A percentile compares a stretch with the other conserved stretches of the same genome.
phyloP scores from a whole-genome alignment of 1,140 invertebrate species.

The Daktulosphaira vitifoliae region DNA sequence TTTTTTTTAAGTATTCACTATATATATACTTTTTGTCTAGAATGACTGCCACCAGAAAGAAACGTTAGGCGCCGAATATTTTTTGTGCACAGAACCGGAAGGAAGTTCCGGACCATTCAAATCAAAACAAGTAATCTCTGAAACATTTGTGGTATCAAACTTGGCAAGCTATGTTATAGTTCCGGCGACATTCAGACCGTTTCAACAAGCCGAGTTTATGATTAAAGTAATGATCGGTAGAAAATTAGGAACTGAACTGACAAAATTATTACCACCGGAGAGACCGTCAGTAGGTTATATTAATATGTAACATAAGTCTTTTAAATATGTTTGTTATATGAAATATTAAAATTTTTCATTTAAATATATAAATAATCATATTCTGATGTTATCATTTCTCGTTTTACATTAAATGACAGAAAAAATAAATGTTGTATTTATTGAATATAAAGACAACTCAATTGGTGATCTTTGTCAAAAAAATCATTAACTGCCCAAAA shows the following conservation, averaged over 20 bases:
- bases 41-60: constrained; percentile 27
- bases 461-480: no score
- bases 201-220: constrained; percentile 24
- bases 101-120: constrained; percentile 21
- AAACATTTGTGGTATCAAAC: constrained; percentile 24
- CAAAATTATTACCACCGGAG: constrained; percentile 12
- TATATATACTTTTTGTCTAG: background rate
- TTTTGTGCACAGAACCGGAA: constrained; percentile 29
- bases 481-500: no score
- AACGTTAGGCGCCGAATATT: constrained; percentile 21
- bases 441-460: no score
- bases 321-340: no score
- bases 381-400: no score
- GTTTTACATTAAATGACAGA: no score
- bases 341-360: no score
- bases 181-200: constrained; percentile 12
- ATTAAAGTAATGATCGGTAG: constrained; percentile 21
- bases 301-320: no score
- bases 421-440: no score
- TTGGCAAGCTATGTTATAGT: constrained; percentile 21
- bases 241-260: constrained; percentile 13
- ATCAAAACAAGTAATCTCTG: constrained; percentile 16
- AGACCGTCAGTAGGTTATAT: constrained; percentile 28
- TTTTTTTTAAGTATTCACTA: no score
- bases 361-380: no score